A percentile compares a stretch with the other conserved stretches of the same genome.
Conservation (phyloP, 2,113 vertebrate genomes). For the Eulacestoma nigropectus region DNA sequence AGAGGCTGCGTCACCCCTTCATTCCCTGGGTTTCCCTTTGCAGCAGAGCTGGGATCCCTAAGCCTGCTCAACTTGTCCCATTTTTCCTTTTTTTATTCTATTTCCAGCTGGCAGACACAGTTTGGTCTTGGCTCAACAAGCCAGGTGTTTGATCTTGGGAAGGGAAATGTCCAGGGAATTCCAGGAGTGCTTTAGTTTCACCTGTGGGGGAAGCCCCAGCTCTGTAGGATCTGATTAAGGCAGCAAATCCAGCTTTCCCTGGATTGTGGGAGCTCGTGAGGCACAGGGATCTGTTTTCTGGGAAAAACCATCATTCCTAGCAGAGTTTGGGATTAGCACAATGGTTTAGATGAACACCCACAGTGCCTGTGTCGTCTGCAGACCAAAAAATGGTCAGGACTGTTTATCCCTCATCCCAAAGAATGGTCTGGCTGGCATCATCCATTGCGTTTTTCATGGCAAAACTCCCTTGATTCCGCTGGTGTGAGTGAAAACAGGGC, state of each 20-base stretch:
- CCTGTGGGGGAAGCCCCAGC: background rate
- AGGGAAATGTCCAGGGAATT: background rate
- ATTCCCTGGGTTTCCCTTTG: background rate
- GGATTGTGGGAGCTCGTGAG: background rate
- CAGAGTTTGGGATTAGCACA: background rate
- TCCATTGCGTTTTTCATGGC: rapidly evolving
- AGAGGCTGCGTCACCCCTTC: background rate
- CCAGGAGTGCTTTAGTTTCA: background rate
- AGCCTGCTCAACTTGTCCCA: background rate
- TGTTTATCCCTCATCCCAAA: background rate
- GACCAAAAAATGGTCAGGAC: background rate
- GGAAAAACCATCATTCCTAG: background rate
- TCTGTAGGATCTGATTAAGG: background rate
- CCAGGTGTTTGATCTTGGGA: background rate
- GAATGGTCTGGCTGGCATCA: background rate
- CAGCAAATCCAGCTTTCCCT: background rate
- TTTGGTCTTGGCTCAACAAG: background rate
- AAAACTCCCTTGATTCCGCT: background rate
- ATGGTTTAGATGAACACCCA: rapidly evolving
- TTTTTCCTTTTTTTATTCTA: background rate
- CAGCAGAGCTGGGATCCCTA: background rate
- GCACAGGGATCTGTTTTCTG: background rate
- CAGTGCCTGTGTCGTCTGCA: background rate
- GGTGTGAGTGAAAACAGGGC: background rate
- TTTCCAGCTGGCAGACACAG: background rate